Percentiles rank a stretch among this genome's conserved stretches.
phyloP scores from a whole-genome alignment of 2,113 vertebrate species.

The Callocephalon fimbriatum region DNA sequence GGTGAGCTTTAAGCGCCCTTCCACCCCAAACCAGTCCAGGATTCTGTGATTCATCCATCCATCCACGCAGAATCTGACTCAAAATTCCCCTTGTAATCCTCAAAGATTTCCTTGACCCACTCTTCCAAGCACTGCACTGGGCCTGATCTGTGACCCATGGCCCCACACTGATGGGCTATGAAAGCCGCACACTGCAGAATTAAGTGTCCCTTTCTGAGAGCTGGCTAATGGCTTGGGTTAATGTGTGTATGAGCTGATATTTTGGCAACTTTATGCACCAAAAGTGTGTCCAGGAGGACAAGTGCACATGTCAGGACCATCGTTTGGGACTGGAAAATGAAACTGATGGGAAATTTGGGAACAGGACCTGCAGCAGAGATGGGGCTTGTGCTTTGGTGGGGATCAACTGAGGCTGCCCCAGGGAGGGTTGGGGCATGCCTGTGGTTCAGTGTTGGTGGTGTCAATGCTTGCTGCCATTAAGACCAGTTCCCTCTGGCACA shows the following conservation, averaged over 20 bases:
- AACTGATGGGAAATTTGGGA: neutral
- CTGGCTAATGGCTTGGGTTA: too few relatives aligned
- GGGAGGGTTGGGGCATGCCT: neutral
- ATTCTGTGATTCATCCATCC: neutral
- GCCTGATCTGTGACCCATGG: neutral
- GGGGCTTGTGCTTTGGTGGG: neutral
- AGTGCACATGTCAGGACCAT: neutral
- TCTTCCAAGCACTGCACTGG: neutral
- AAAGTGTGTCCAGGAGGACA: neutral
- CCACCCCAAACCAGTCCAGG: neutral
- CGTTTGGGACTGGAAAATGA: neutral
- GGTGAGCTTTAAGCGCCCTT: neutral
- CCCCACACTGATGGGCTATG: neutral
- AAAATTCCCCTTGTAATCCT: neutral
- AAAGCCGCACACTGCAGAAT: neutral
- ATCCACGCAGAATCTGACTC: neutral
- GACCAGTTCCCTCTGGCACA: neutral
- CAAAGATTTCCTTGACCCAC: neutral
- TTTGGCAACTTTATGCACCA: neutral
- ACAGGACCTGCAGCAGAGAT: neutral
- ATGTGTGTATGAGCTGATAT: accelerated
- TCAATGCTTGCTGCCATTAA: accelerated
- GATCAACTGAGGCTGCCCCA: neutral
- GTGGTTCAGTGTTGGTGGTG: neutral
- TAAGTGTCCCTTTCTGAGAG: neutral